Evolutionary conservation across 2,113 vertebrate genomes (phyloP).

Genomic region (Oostethus manadensis): DNA sequence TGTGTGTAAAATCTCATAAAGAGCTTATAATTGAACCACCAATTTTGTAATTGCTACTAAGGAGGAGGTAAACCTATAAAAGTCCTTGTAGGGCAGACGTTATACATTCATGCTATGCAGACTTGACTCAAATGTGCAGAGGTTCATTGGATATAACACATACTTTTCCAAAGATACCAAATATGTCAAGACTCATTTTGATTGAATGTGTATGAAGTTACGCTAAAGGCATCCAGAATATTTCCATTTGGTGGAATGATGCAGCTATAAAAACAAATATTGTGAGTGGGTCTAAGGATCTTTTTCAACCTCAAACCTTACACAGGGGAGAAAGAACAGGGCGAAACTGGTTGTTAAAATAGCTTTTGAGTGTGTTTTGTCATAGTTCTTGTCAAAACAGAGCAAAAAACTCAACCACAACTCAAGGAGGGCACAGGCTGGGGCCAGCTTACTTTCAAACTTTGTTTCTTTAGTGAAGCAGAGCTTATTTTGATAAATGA

Average conservation of each 20-base stretch:
- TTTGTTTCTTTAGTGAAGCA: slow-evolving; percentile 15
- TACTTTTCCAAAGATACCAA: not conserved
- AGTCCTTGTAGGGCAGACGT: not conserved
- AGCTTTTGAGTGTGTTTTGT: slow-evolving; percentile 4
- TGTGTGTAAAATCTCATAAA: not conserved
- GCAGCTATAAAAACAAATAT: slow-evolving; percentile 8
- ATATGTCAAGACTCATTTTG: not conserved
- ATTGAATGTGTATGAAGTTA: slow-evolving; percentile 1
- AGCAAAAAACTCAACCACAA: slow-evolving; percentile 15
- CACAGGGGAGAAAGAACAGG: not conserved
- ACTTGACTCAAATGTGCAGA: not conserved
- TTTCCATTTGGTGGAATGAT: not conserved
- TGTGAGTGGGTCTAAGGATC: slow-evolving; percentile 2
- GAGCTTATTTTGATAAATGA: slow-evolving; percentile 27
- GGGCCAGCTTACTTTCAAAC: slow-evolving; percentile 3
- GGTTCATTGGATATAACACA: not conserved
- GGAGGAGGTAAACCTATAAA: not conserved
- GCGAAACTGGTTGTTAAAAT: not conserved
- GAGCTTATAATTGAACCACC: not conserved
- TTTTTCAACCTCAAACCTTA: not conserved
- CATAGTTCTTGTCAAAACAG: slow-evolving; percentile 11
- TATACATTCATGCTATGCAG: not conserved
- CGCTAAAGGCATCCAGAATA: not conserved
- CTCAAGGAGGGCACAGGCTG: not conserved
- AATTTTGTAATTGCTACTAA: not conserved